Base-by-base conservation (phyloP, 2,113 vertebrate genomes). In the Hoplias malabaricus region DNA sequence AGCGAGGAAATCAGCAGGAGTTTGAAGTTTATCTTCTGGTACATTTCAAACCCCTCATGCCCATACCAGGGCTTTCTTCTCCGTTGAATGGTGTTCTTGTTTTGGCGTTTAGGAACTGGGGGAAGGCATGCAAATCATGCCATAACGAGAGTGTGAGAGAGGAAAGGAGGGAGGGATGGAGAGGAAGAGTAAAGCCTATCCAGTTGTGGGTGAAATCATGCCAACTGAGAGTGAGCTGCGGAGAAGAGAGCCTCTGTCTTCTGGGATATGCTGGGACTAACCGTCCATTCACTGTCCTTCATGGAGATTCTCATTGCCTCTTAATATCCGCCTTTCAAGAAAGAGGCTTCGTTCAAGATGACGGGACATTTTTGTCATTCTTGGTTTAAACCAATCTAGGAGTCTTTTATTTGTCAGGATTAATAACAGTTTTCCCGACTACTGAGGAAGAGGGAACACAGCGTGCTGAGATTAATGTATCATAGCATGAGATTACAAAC, bases 51-150 rank as follows among this genome's bases (percentile, higher is more conserved):
- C 69, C 59, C 33, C 40, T 59, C 25, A 13, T 46, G 50, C 23
- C 61, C 23, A 23, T 27, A 53, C 9, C 25, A 73, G 34, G 16
- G 72, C 31, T 77, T 23, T 57, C 61, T 34, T 7, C 67, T 78
- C 43, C 48, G 48, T 82, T 87, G 62, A 86, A 82, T 80, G 33
- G 59, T 69, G 29, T 71, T 79, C 80, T 88, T 89, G 85, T 88
- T 62, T 83, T 80, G 68, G 40, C 23, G 54, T 78, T 75, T 70
- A 69, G 66, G 31, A 73, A 65, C 40, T 57, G 27, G 57, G 43
- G 33, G 57, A 74, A 61, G 73, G 68, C 40, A 29, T 23, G 38
- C 46, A 43, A 72, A 34, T 42, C 19, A n/a, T 54, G 48, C 62
- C 74, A 68, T 57, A 33, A n/a, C n/a, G n/a, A n/a, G n/a, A n/a